Evolutionary conservation across 2,888 invertebrate genomes (phyloP), one percentile per base, ranked within the genome.

Genomic region (Drosophila fulvimacula): DNA sequence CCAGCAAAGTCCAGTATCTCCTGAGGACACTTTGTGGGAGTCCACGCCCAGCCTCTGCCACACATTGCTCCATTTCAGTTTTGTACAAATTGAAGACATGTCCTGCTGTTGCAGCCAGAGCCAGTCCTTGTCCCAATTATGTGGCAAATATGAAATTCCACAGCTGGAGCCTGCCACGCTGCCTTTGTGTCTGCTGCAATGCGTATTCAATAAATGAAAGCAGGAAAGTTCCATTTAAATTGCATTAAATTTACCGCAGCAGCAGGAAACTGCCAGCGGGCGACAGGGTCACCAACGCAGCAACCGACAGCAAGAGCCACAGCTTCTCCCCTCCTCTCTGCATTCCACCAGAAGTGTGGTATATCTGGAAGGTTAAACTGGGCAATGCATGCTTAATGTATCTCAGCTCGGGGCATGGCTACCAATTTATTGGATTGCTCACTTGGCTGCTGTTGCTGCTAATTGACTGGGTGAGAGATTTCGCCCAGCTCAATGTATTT

Each of bases 201-300:
- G 39, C 41, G 58, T 59, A 67, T 63, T 67, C 65, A 62, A 73
- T 76, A 55, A 71, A 71, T 71, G 48, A 55, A 73, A 61, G 57
- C 68, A 41, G 65, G 44, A 72, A 67, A 70, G 53, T 78, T 65
- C 56, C 67, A 79, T 69, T 73, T 73, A 56, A 71, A 69, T 67
- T 62, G 53, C 62, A 61, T 68, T 72, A 60, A 80, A 62, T 67
- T 69, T 53, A 58, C 48, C 65, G 51, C 60, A 68, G 42, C n/a
- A 41, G 39, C 76, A 57, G 56, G 27, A 27, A 69, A 6, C 34
- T 30, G 42, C 27, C 62, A 34, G 46, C 34, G 46, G 41, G 24
- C 19, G 13, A 46, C 46, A 46, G 30, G 55, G 57, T 42, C 2
- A 9, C 42, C 44, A 36, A 46, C 30, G 36, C 11, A 13, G 7